phyloP scores from a whole-genome alignment of 2,888 invertebrate genomes.

The Rhyacophila evoluta region DNA sequence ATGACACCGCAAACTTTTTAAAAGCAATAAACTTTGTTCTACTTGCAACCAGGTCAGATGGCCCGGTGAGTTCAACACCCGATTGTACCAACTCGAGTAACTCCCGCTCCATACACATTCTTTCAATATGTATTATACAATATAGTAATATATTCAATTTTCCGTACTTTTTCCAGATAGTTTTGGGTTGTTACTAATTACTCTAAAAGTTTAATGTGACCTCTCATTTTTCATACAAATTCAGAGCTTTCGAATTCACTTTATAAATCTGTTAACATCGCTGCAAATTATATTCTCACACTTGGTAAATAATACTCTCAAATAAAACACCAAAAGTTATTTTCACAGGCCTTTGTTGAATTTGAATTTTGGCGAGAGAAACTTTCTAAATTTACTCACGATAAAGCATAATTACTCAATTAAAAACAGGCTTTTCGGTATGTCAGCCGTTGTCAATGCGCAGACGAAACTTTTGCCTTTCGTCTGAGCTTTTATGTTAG shows the following conservation, averaged over 20 bases:
- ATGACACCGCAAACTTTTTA: too few relatives aligned
- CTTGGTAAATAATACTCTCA: constrained; percentile 20
- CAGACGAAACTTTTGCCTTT: not conserved
- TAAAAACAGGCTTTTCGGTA: constrained; percentile 21
- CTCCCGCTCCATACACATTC: too few relatives aligned
- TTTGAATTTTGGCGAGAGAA: constrained; percentile 5
- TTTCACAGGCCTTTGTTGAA: constrained; percentile 22
- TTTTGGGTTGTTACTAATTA: too few relatives aligned
- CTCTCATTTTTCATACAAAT: not conserved
- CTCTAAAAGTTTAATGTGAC: too few relatives aligned
- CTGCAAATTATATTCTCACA: not conserved
- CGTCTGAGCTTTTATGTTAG: not conserved
- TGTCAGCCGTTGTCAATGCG: constrained; percentile 8
- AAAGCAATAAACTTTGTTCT: too few relatives aligned
- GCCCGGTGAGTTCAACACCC: too few relatives aligned
- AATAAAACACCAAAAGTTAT: constrained; percentile 22
- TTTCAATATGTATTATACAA: too few relatives aligned
- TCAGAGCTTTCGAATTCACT: not conserved
- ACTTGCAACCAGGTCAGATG: too few relatives aligned
- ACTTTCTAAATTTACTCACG: constrained; percentile 15
- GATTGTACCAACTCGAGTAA: too few relatives aligned
- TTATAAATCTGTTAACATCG: not conserved
- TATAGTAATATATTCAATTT: too few relatives aligned
- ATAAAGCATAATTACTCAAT: constrained; percentile 19
- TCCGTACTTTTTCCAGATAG: too few relatives aligned